phyloP scores from a whole-genome alignment of 2,113 vertebrate species.

The Charadrius vociferus region DNA sequence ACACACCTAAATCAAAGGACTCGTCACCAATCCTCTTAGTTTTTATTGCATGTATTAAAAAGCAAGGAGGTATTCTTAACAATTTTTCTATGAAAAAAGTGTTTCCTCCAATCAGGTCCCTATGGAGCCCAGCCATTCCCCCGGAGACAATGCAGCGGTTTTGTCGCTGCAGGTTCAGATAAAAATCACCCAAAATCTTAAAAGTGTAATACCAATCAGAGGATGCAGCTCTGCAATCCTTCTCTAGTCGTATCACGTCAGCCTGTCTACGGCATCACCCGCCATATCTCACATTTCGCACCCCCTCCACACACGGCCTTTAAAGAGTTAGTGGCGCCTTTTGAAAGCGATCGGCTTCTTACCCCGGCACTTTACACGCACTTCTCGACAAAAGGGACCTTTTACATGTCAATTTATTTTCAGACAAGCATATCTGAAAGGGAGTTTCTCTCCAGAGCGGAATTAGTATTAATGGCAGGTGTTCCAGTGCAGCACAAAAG shows the following conservation, averaged over 20 bases:
- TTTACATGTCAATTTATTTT: constrained; percentile 69
- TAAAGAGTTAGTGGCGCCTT: constrained; percentile 29
- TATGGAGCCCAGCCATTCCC: background rate
- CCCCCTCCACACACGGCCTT: background rate
- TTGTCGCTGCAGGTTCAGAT: background rate
- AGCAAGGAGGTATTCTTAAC: background rate
- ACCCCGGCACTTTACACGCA: background rate
- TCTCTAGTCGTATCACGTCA: background rate
- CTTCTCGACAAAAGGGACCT: constrained; percentile 50
- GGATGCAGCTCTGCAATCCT: background rate
- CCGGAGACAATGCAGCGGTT: fast-evolving
- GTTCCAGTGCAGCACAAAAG: constrained; percentile 42
- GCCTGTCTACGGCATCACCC: background rate
- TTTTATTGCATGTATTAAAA: background rate
- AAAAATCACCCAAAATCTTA: background rate
- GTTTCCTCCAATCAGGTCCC: background rate
- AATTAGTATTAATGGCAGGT: constrained; percentile 62
- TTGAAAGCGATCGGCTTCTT: constrained; percentile 16
- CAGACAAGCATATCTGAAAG: constrained; percentile 69
- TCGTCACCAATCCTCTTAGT: background rate
- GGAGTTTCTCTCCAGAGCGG: constrained; percentile 46
- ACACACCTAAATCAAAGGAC: background rate
- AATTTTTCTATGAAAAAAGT: background rate
- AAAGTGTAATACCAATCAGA: background rate
- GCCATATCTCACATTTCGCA: background rate